A percentile compares a stretch with the other conserved stretches of the same genome.
Conservation (phyloP, 2,888 invertebrate genomes). For the Helicoverpa assulta region DNA sequence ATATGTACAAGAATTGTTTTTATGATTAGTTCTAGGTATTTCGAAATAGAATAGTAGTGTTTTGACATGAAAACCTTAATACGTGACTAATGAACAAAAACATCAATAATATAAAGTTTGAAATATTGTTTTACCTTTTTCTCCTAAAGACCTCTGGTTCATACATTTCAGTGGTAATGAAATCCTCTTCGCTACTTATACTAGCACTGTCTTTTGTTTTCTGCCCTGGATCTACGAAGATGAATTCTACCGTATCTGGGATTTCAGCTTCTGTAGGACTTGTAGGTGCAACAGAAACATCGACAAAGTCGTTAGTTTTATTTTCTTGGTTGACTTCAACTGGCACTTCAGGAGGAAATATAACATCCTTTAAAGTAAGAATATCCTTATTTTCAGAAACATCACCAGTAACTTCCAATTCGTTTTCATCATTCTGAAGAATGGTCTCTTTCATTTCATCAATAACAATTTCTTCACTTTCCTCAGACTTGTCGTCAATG, state of each 20-base stretch:
- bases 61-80: background rate
- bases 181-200: slow-evolving; percentile 18
- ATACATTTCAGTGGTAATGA: slow-evolving; percentile 39
- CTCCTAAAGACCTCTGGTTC: slow-evolving; percentile 19
- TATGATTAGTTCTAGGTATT: too few species aligned
- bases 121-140: slow-evolving; percentile 58
- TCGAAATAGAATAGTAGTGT: background rate
- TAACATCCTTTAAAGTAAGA: background rate
- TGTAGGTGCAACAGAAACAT: background rate
- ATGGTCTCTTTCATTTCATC: slow-evolving; percentile 8
- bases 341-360: background rate
- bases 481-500: slow-evolving; percentile 5
- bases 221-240: slow-evolving; percentile 59
- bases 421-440: background rate
- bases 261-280: slow-evolving; percentile 22
- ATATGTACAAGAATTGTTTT: background rate
- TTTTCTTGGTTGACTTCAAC: slow-evolving; percentile 2
- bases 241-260: slow-evolving; percentile 61
- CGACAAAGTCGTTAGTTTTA: background rate
- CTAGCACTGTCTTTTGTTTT: slow-evolving; percentile 6
- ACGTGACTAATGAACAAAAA: background rate
- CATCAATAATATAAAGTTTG: background rate
- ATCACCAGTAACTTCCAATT: background rate
- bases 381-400: background rate
- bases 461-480: slow-evolving; percentile 5